Conservation (phyloP, 2,888 invertebrate genomes). For the Teleiodes luculella region DNA sequence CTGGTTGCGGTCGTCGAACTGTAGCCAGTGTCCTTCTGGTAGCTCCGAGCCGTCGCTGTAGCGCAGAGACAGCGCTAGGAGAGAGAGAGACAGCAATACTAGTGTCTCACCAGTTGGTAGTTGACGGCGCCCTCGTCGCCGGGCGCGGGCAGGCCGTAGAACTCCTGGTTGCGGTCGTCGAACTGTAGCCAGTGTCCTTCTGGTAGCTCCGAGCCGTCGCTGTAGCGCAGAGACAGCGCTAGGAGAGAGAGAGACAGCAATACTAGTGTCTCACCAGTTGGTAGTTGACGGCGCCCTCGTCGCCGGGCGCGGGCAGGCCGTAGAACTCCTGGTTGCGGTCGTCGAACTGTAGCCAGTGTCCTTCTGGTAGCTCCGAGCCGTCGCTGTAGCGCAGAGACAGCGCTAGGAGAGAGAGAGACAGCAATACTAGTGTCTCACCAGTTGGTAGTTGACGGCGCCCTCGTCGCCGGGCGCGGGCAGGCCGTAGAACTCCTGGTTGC, state of each 20-base stretch:
- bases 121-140: too few relatives aligned
- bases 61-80: too few relatives aligned
- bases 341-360: constrained; percentile 94
- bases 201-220: constrained; percentile 83
- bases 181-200: constrained; percentile 88
- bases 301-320: constrained; percentile 86
- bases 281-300: constrained; percentile 87
- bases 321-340: constrained; percentile 92
- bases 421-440: constrained; percentile 78
- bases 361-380: constrained; percentile 80
- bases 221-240: constrained; percentile 84
- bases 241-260: too few relatives aligned
- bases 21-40: too few relatives aligned
- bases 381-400: constrained; percentile 87
- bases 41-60: too few relatives aligned
- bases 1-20: too few relatives aligned
- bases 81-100: too few relatives aligned
- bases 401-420: too few relatives aligned
- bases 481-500: constrained; percentile 93
- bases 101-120: too few relatives aligned
- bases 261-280: constrained; percentile 81
- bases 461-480: constrained; percentile 86
- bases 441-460: constrained; percentile 86
- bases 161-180: too few relatives aligned
- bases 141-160: too few relatives aligned